These are phyloP conservation scores for Acanthiza pusilla DNA, from an alignment of 2,797 vertebrate species.

Conservation along the genomic window DNA sequence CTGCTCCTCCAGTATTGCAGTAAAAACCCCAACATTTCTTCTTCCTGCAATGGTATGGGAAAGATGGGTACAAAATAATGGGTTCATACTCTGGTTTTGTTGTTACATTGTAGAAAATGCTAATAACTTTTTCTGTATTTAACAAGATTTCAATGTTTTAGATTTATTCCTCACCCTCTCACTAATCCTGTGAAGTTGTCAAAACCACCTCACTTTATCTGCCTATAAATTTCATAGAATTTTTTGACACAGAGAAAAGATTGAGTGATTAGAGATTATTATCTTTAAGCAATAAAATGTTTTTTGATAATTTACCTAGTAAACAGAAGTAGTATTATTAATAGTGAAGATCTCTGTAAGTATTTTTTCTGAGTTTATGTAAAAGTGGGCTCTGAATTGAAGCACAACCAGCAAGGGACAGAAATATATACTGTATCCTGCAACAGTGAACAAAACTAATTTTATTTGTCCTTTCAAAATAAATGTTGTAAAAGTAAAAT, in stretches of 20 bases:
- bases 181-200: background rate
- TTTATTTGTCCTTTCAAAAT: conserved; percentile 5
- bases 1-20: background rate
- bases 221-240: background rate
- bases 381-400: background rate
- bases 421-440: background rate
- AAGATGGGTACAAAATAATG: background rate
- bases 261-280: background rate
- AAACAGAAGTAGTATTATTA: background rate
- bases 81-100: background rate
- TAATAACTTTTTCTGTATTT: background rate
- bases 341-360: background rate
- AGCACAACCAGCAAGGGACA: background rate
- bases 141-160: background rate
- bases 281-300: background rate
- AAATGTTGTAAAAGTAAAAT: background rate
- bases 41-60: background rate
- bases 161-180: background rate
- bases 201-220: background rate
- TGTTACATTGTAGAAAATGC: background rate
- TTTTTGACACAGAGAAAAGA: background rate
- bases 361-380: background rate
- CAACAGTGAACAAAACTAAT: background rate
- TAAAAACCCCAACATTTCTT: background rate
- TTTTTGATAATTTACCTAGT: background rate